A percentile compares a stretch with the other conserved stretches of the same genome.
phyloP scores from a whole-genome alignment of 2,888 invertebrate genomes.

The Minunthozetes semirufus region DNA sequence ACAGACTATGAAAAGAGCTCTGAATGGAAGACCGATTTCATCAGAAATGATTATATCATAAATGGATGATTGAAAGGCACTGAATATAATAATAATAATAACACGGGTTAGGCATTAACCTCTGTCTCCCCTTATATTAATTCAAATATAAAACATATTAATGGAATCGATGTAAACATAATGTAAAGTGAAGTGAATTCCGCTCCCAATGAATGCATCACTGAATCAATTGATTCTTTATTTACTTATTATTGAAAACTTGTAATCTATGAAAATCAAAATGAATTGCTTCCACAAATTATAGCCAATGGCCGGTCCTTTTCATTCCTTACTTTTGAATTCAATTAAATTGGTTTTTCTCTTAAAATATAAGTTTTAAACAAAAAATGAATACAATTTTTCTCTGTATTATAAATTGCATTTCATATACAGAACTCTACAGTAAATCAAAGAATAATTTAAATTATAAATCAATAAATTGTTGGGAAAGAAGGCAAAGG shows the following conservation, averaged over 20 bases:
- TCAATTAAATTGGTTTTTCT: too few relatives aligned
- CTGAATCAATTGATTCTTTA: not conserved
- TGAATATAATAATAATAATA: constrained; percentile 19
- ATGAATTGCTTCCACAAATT: not conserved
- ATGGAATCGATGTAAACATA: constrained; percentile 13
- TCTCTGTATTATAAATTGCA: not conserved
- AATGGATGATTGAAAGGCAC: constrained; percentile 10
- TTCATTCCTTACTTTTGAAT: too few relatives aligned
- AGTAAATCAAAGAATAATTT: not conserved
- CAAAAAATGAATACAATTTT: not conserved
- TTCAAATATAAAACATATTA: constrained; percentile 22
- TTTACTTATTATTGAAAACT: constrained; percentile 17
- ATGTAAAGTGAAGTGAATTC: not conserved
- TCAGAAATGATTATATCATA: constrained; percentile 26
- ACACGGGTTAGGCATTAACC: not conserved
- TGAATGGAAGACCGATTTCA: not conserved
- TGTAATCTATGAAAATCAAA: constrained; percentile 10
- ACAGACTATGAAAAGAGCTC: not conserved
- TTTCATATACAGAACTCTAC: not conserved
- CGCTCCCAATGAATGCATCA: not conserved
- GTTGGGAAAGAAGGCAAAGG: not conserved
- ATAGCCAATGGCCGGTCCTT: not conserved
- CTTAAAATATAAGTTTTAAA: not conserved
- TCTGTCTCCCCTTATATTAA: constrained; percentile 13
- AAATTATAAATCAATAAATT: constrained; percentile 14